These are phyloP conservation scores for Eupithecia pulchellata DNA, from an alignment of 2,888 invertebrate genomes.

Conservation along the genomic window DNA sequence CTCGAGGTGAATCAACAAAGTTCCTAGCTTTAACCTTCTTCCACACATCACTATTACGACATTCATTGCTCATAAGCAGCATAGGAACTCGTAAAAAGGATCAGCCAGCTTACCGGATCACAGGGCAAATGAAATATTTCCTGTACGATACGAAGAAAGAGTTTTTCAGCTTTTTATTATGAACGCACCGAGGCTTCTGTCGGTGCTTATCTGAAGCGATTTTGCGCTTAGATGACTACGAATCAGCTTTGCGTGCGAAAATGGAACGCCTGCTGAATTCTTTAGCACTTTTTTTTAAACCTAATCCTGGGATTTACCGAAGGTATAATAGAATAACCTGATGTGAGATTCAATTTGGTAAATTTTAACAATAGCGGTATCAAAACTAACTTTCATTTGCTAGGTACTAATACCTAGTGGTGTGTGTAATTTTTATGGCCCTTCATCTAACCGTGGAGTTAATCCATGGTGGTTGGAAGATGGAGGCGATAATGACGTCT, in stretches of 20 bases:
- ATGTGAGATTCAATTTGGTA: neutral
- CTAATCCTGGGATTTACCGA: conserved; percentile 6
- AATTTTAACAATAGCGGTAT: too few species aligned
- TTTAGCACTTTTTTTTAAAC: conserved; percentile 32
- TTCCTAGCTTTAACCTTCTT: conserved; percentile 15
- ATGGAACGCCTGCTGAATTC: conserved; percentile 41
- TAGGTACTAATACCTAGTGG: too few species aligned
- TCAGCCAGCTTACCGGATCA: conserved; percentile 69
- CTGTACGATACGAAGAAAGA: conserved; percentile 54
- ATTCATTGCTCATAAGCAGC: conserved; percentile 70
- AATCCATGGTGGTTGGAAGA: too few species aligned
- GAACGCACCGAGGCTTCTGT: conserved; percentile 62
- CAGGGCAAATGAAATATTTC: conserved; percentile 73
- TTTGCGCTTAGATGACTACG: conserved; percentile 52
- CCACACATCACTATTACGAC: conserved; percentile 54
- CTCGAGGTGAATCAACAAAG: neutral
- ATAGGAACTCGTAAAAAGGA: conserved; percentile 72
- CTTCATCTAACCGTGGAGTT: too few species aligned
- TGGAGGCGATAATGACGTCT: too few species aligned
- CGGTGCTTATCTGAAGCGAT: conserved; percentile 63
- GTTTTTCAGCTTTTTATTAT: conserved; percentile 56
- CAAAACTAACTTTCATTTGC: too few species aligned
- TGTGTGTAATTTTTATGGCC: too few species aligned
- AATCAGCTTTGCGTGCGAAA: conserved; percentile 54
- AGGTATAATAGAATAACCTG: neutral